Percentiles rank a stretch among this genome's conserved stretches.
Evolutionary conservation across 2,113 vertebrate species (phyloP).

Genomic region (Carollia perspicillata): DNA sequence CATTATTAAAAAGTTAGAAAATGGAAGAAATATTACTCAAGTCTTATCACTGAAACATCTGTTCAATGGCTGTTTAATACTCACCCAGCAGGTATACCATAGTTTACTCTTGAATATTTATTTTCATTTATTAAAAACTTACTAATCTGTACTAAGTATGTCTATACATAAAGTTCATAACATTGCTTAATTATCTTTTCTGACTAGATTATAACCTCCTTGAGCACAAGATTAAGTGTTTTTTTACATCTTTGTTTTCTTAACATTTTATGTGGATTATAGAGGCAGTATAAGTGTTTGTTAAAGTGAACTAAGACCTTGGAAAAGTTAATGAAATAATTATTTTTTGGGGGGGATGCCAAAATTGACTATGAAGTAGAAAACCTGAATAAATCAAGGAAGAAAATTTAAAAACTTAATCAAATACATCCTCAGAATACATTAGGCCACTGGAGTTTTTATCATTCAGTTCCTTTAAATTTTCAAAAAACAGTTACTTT

Average conservation of each 20-base stretch:
- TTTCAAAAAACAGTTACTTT: not conserved
- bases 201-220: not conserved
- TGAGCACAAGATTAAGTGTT: not conserved
- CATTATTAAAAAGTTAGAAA: not conserved
- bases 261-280: not conserved
- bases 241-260: conserved; percentile 12
- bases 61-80: not conserved
- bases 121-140: not conserved
- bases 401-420: not conserved
- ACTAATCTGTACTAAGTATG: not conserved
- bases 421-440: not conserved
- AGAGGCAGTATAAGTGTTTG: not conserved
- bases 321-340: not conserved
- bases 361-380: not conserved
- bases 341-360: not conserved
- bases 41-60: not conserved
- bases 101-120: not conserved
- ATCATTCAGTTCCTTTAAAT: not conserved
- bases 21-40: not conserved
- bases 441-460: not conserved
- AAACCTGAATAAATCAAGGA: not conserved
- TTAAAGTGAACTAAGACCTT: not conserved
- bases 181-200: not conserved
- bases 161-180: not conserved
- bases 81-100: not conserved